Base-by-base conservation (phyloP, 2,797 vertebrate species). In the Mormyrus hasselquistii region DNA sequence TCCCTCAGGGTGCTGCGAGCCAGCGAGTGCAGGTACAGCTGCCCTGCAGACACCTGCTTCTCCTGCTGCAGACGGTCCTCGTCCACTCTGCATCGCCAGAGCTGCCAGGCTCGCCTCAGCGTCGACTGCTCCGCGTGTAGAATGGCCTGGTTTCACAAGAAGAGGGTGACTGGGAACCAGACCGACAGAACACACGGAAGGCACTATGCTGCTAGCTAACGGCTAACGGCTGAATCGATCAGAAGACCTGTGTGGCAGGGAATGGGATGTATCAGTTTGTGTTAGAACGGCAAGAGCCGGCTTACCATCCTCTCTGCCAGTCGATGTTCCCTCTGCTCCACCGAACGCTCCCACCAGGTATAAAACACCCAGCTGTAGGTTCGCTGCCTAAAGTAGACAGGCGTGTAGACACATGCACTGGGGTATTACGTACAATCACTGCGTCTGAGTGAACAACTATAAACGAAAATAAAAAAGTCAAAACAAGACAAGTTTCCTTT, bases 301-400 rank as follows among this genome's bases (percentile, higher is more conserved):
- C 44, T 2, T 95, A 99, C 98, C 95, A 91, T 95, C 90, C 95
- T 93, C 93, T 97, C 96, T 1, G 90, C 95, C 84, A 95, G 91
- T 91, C 89, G 94, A 91, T 94, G 92, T 87, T 97, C 96, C 91
- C 88, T 96, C 88, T 94, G 95, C 88, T 92, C 91, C 76, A 91
- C 91, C 0, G 89, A 89, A 65, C 91, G 94, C 91, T 92, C 92
- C 94, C 93, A 91, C 98, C 98, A 99, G 1, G 57, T 89, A 91
- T 95, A 94, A 94, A 99, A 97, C 0, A 93, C 93, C 88, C 90
- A 94, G 12, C 91, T 93, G 91, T 92, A 92, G 91, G 95, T 93
- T 41, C 92, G 93, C 90, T 89, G 92, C 90, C 96, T 96, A 89
- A 2, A 91, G 89, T 34, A 53, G 10, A 53, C 65, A 76, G n/a